These are phyloP conservation scores for Xanthorhoe designata DNA, from an alignment of 2,888 invertebrate genomes.

Conservation along the genomic window DNA sequence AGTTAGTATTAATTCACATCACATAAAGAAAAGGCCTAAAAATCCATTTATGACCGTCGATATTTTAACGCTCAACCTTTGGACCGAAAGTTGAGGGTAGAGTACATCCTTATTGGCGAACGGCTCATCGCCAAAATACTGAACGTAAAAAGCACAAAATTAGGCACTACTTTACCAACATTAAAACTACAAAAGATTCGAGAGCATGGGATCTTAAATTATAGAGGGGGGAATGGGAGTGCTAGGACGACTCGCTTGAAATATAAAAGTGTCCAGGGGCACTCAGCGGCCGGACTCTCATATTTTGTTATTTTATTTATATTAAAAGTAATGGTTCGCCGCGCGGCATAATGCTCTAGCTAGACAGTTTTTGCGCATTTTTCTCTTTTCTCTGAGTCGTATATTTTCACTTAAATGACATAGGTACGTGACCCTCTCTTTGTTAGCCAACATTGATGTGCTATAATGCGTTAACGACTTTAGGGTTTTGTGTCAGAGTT, in stretches of 20 bases:
- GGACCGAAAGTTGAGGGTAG: not conserved
- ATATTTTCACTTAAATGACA: slow-evolving; percentile 85
- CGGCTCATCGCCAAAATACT: not conserved
- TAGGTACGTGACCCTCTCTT: slow-evolving; percentile 77
- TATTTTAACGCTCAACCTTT: not conserved
- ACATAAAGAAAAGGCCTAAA: too few relatives aligned
- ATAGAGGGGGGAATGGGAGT: slow-evolving; percentile 54
- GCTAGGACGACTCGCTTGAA: slow-evolving; percentile 60
- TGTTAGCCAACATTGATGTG: slow-evolving; percentile 66
- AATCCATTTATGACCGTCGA: too few relatives aligned
- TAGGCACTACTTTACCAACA: slow-evolving; percentile 42
- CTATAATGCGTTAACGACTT: slow-evolving; percentile 56
- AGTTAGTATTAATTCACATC: too few relatives aligned
- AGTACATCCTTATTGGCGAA: not conserved
- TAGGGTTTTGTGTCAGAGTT: slow-evolving; percentile 42
- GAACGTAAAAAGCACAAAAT: slow-evolving; percentile 28
- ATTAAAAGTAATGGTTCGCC: slow-evolving; percentile 84
- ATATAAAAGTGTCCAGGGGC: slow-evolving; percentile 84
- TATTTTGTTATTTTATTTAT: slow-evolving; percentile 86
- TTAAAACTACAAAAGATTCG: slow-evolving; percentile 47
- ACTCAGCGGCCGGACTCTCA: slow-evolving; percentile 85
- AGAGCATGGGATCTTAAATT: slow-evolving; percentile 47
- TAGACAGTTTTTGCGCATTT: slow-evolving; percentile 81
- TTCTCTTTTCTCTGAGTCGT: slow-evolving; percentile 79
- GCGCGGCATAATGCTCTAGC: slow-evolving; percentile 80